Base-by-base conservation (phyloP, 2,797 vertebrate genomes). In the Luscinia luscinia region DNA sequence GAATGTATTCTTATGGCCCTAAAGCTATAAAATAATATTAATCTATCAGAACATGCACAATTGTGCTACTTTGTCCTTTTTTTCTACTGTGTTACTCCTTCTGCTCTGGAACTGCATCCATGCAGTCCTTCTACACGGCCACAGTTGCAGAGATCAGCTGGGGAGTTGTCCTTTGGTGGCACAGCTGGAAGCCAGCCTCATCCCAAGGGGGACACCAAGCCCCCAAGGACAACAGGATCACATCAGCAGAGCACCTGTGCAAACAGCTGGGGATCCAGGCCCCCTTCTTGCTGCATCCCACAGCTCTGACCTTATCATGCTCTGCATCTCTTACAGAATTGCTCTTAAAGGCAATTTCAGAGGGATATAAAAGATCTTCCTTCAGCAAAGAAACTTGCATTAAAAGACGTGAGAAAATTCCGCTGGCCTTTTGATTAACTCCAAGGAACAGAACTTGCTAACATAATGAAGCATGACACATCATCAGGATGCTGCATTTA, bases 331-430 rank as follows among this genome's bases (percentile, higher is more conserved):
- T 67, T 61, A 10, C 1, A 34, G 73, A 75, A 32, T 26, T 74
- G 14, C 5, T 77, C 54, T 40, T 54, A 54, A 51, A 76, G 63
- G 30, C 34, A 41, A 5, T 84, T 75, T 82, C 63, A 62, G 23
- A 61, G 24, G 19, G 49, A 22, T 48, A n/a, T 12, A 75, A 85
- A 89, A 84, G 40, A 4, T 7, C 15, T 92, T 38, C n/a, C 77
- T 73, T 63, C 51, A 91, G 18, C 19, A 76, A 85, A 73, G 95
- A 85, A 66, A 63, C 46, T 66, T 84, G 12, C 15, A 4, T 27
- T 78, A 95, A 80, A 85, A 94, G 69, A 91, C 6, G 8, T 24
- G 61, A 89, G 46, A 79, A 90, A 92, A 92, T 61, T 79, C 43
- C 32, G 9, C 68, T 59, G 62, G 64, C 54, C 49, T 52, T 95